Percentiles rank a stretch among this genome's conserved stretches.
These are phyloP conservation scores for Rhagologus leucostigma DNA, from an alignment of 2,113 vertebrate genomes.

Conservation along the genomic window DNA sequence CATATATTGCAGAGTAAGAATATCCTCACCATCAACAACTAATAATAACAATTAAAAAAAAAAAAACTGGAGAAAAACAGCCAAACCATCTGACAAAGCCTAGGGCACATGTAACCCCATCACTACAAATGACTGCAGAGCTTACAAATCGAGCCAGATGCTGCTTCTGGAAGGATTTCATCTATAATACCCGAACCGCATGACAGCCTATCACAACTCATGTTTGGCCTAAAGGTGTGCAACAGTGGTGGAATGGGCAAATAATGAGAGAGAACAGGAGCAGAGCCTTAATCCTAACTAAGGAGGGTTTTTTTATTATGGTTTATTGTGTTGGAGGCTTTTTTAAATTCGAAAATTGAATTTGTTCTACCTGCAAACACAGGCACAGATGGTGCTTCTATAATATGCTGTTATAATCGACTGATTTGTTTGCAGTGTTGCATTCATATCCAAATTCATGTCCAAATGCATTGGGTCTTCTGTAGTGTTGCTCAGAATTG, in stretches of 20 bases:
- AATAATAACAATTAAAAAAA: background rate
- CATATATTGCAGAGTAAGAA: background rate
- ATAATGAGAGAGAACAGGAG: background rate
- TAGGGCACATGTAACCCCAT: constrained; percentile 62
- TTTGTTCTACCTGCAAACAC: constrained; percentile 55
- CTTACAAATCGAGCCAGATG: constrained; percentile 68
- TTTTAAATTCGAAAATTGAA: background rate
- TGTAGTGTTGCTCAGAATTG: background rate
- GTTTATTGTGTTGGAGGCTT: background rate
- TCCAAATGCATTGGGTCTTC: background rate
- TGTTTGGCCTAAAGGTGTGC: constrained; percentile 65
- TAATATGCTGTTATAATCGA: constrained; percentile 2
- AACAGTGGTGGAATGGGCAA: background rate
- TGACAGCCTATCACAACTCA: constrained; percentile 65
- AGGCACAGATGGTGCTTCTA: constrained; percentile 51
- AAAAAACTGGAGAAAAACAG: constrained; percentile 25
- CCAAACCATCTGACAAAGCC: constrained; percentile 69
- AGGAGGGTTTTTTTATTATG: background rate
- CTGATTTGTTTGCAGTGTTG: background rate
- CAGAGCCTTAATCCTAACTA: background rate
- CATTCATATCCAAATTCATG: background rate
- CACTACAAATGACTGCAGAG: constrained; percentile 62
- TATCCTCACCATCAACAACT: constrained; percentile 16
- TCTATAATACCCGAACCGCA: constrained; percentile 45
- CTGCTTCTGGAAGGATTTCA: constrained; percentile 69